A percentile compares a stretch with the other conserved stretches of the same genome.
Conservation (phyloP, 2,797 vertebrate species). For the Sparidentex hasta region DNA sequence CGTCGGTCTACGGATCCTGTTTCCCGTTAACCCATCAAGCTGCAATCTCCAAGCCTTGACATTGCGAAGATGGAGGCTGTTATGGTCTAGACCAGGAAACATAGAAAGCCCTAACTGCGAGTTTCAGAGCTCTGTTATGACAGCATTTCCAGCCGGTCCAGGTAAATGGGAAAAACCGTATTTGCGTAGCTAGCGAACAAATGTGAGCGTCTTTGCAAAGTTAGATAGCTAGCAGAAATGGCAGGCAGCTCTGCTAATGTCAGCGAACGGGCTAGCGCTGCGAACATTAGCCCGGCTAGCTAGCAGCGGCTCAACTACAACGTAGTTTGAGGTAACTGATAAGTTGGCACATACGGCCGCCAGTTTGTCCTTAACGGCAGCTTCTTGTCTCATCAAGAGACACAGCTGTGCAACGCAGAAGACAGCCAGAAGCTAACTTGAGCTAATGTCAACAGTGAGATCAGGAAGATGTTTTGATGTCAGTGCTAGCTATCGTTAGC, state of each 20-base stretch:
- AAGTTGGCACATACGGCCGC: not conserved
- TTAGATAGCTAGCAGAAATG: slow-evolving; percentile 57
- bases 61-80: slow-evolving; percentile 83
- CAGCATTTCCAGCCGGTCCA: slow-evolving; percentile 66
- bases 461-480: slow-evolving; percentile 61
- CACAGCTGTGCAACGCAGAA: not conserved
- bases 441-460: slow-evolving; percentile 31
- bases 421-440: not conserved
- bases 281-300: slow-evolving; percentile 59
- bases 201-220: slow-evolving; percentile 39
- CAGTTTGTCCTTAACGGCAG: not conserved
- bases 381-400: not conserved
- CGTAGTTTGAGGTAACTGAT: slow-evolving; percentile 38
- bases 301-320: slow-evolving; percentile 40
- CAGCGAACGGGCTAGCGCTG: slow-evolving; percentile 65
- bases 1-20: slow-evolving; percentile 32
- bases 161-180: slow-evolving; percentile 64
- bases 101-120: slow-evolving; percentile 48
- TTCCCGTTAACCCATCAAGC: slow-evolving; percentile 71
- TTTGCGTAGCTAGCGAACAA: not conserved
- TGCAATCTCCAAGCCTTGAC: slow-evolving; percentile 70
- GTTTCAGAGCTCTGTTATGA: slow-evolving; percentile 74
- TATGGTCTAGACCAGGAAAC: slow-evolving; percentile 68
- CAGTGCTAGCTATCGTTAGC: slow-evolving; percentile 64
- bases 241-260: slow-evolving; percentile 72